Evolutionary conservation across 1,140 invertebrate genomes (phyloP).

Genomic region (Hestina assimilis): DNA sequence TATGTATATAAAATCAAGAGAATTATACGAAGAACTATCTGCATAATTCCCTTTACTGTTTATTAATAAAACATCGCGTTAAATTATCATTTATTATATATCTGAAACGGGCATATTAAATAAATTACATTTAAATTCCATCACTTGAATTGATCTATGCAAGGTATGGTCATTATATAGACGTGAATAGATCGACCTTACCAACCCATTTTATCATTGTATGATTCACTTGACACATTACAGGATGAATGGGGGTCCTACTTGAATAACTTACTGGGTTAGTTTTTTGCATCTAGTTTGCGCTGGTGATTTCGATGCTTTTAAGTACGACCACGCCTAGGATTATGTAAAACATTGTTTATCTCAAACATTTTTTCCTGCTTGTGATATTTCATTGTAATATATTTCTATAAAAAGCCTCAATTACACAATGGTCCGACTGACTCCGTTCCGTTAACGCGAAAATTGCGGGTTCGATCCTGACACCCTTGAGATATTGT

Average conservation of each 20-base stretch:
- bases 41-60: not conserved
- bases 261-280: slow-evolving; percentile 44
- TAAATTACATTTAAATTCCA: slow-evolving; percentile 1
- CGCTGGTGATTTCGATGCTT: not conserved
- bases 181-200: slow-evolving; percentile 63
- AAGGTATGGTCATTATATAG: slow-evolving; percentile 31
- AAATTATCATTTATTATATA: not conserved
- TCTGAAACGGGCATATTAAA: slow-evolving; percentile 1
- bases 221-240: slow-evolving; percentile 41
- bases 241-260: slow-evolving; percentile 40
- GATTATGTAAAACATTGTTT: not conserved
- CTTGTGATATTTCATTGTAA: no score
- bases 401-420: no score
- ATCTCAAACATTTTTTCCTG: not conserved
- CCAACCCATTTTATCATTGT: slow-evolving; percentile 61
- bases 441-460: no score
- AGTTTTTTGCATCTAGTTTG: slow-evolving; percentile 36
- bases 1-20: not conserved
- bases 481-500: no score
- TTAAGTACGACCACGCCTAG: not conserved
- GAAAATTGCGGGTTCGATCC: no score
- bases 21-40: not conserved
- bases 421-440: no score
- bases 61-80: not conserved
- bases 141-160: slow-evolving; percentile 19